Percentiles rank a stretch among this genome's conserved stretches.
These are phyloP conservation scores for Xyrichtys novacula DNA, from an alignment of 2,797 vertebrate genomes.

Conservation along the genomic window DNA sequence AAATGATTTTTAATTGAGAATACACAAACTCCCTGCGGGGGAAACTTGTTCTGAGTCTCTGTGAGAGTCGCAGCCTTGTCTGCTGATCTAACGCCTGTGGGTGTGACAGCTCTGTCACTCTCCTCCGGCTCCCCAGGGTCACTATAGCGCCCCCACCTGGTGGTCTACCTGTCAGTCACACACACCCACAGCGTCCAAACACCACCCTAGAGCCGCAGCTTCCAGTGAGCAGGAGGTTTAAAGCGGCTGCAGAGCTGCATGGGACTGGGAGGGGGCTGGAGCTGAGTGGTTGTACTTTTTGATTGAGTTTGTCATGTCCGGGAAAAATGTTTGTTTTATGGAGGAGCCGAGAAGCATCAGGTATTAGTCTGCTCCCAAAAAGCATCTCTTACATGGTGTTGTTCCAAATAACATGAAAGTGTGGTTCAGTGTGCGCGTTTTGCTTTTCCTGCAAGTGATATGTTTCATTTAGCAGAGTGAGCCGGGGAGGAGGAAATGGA, in stretches of 20 bases:
- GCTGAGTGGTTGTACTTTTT: slow-evolving; percentile 27
- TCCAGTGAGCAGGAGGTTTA: background rate
- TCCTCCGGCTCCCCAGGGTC: slow-evolving; percentile 38
- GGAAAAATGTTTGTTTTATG: slow-evolving; percentile 21
- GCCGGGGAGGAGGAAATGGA: slow-evolving; percentile 47
- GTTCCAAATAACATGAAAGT: slow-evolving; percentile 21
- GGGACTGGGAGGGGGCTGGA: slow-evolving; percentile 7
- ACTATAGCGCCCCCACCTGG: slow-evolving; percentile 71
- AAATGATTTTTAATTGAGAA: background rate
- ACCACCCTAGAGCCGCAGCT: background rate
- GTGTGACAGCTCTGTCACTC: slow-evolving; percentile 52
- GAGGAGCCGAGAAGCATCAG: slow-evolving; percentile 23
- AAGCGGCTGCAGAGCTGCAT: background rate
- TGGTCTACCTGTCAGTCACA: slow-evolving; percentile 27
- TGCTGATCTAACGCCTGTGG: slow-evolving; percentile 5
- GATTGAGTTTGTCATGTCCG: slow-evolving; percentile 47
- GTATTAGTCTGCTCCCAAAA: slow-evolving; percentile 15
- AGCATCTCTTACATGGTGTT: slow-evolving; percentile 14
- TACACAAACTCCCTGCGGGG: background rate
- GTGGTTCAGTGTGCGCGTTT: slow-evolving; percentile 5
- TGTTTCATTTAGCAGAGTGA: slow-evolving; percentile 86
- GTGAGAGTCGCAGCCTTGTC: background rate
- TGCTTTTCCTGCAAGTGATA: slow-evolving; percentile 80
- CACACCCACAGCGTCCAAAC: slow-evolving; percentile 3
- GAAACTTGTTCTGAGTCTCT: background rate